Percentiles rank a stretch among this genome's conserved stretches.
These are phyloP conservation scores for Dromius quadrimaculatus DNA, from an alignment of 2,888 invertebrate species.

Conservation along the genomic window DNA sequence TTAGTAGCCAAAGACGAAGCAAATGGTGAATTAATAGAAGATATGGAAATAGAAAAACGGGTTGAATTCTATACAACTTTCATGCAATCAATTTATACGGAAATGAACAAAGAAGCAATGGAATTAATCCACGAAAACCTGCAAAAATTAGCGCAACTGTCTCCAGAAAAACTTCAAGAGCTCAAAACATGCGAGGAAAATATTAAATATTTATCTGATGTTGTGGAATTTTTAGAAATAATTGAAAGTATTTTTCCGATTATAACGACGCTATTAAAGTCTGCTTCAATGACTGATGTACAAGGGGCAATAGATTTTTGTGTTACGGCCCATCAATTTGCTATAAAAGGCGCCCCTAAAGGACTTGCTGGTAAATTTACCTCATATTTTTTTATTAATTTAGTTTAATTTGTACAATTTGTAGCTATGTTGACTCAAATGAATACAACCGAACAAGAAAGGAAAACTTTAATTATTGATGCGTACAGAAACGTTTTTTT, in stretches of 20 bases:
- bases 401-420: too few relatives aligned
- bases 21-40: constrained; percentile 42
- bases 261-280: constrained; percentile 80
- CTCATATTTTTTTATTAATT: constrained; percentile 45
- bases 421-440: constrained; percentile 82
- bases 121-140: constrained; percentile 42
- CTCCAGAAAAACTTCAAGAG: constrained; percentile 56
- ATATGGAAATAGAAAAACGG: constrained; percentile 55
- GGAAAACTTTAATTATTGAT: constrained; percentile 80
- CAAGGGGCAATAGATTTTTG: constrained; percentile 92
- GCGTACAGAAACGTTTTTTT: constrained; percentile 77
- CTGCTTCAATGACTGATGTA: constrained; percentile 82
- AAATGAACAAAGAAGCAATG: constrained; percentile 51
- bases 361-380: constrained; percentile 71
- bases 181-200: constrained; percentile 67
- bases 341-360: constrained; percentile 77
- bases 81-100: constrained; percentile 57
- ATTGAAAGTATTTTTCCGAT: constrained; percentile 71
- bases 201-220: constrained; percentile 78
- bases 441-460: constrained; percentile 82
- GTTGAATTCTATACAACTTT: constrained; percentile 56
- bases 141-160: constrained; percentile 27
- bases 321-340: constrained; percentile 82
- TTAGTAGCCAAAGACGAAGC: constrained; percentile 38
- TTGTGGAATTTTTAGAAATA: constrained; percentile 60